Percentiles rank a stretch among this genome's conserved stretches.
phyloP scores from a whole-genome alignment of 2,113 vertebrate genomes.

The Oriolus oriolus region DNA sequence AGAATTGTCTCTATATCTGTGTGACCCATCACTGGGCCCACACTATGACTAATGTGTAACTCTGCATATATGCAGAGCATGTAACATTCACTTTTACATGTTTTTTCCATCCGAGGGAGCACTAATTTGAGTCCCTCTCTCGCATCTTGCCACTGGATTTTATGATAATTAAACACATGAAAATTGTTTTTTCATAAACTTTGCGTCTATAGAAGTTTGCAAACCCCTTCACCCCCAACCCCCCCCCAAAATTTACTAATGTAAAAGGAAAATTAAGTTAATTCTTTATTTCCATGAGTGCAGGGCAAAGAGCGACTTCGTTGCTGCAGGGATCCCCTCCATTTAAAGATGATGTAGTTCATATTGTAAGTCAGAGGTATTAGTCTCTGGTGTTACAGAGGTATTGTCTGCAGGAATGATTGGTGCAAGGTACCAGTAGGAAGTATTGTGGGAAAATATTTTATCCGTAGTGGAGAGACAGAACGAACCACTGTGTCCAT shows the following conservation, averaged over 20 bases:
- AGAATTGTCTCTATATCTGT: not conserved
- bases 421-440: not conserved
- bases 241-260: not conserved
- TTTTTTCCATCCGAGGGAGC: not conserved
- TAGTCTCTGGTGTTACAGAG: not conserved
- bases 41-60: not conserved
- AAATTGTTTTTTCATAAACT: not conserved
- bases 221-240: accelerated
- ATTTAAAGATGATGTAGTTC: not conserved
- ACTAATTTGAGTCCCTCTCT: not conserved
- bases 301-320: not conserved
- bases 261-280: not conserved
- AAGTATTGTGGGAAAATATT: not conserved
- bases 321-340: not conserved
- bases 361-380: not conserved
- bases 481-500: not conserved
- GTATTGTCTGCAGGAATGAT: not conserved
- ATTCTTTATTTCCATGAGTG: not conserved
- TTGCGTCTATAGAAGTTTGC: not conserved
- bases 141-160: not conserved
- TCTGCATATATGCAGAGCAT: not conserved
- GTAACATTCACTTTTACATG: not conserved
- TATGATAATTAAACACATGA: not conserved
- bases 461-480: not conserved
- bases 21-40: not conserved